These are phyloP conservation scores for Epistrophe eligans DNA, from an alignment of 2,888 invertebrate genomes.

Conservation along the genomic window DNA sequence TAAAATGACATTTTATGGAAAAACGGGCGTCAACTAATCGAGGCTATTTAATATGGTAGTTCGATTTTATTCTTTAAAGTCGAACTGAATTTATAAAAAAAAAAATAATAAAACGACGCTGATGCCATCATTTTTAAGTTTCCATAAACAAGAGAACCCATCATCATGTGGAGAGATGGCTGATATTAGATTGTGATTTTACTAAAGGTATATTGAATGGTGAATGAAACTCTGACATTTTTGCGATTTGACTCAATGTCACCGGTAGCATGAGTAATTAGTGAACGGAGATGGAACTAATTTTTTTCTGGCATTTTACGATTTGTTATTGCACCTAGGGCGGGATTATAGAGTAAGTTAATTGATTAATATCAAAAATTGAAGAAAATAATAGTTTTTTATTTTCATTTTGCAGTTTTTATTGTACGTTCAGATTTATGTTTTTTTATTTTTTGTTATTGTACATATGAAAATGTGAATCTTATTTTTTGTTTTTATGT, in stretches of 20 bases:
- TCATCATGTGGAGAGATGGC: slow-evolving; percentile 38
- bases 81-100: neutral
- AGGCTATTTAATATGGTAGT: slow-evolving; percentile 24
- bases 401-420: neutral
- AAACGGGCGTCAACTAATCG: slow-evolving; percentile 48
- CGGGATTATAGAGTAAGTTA: neutral
- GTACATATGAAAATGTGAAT: neutral
- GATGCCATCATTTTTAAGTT: slow-evolving; percentile 27
- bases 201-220: slow-evolving; percentile 17
- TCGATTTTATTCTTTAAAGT: slow-evolving; percentile 18
- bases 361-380: neutral
- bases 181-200: slow-evolving; percentile 31
- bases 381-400: neutral
- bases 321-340: slow-evolving; percentile 44
- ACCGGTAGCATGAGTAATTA: slow-evolving; percentile 63
- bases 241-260: slow-evolving; percentile 57
- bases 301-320: slow-evolving; percentile 61
- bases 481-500: too few relatives aligned
- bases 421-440: neutral
- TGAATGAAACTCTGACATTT: slow-evolving; percentile 58
- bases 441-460: too few relatives aligned
- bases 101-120: slow-evolving; percentile 25
- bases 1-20: slow-evolving; percentile 41
- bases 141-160: slow-evolving; percentile 36
- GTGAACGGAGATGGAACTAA: slow-evolving; percentile 13